Percentiles rank a stretch among this genome's conserved stretches.
Evolutionary conservation across 2,888 invertebrate species (phyloP).

Genomic region (Automeris io): DNA sequence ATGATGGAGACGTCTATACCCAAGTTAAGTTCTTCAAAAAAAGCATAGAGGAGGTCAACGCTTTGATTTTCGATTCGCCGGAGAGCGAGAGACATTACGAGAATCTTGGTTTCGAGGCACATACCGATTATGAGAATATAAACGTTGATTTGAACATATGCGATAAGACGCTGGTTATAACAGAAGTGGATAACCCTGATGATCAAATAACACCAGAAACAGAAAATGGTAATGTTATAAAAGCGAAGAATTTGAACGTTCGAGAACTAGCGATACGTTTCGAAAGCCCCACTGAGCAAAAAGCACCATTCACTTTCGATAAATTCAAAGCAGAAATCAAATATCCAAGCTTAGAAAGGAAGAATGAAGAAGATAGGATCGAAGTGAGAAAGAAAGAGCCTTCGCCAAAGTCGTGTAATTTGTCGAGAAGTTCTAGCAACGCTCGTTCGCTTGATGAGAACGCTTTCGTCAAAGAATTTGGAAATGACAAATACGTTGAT

Average conservation of each 20-base stretch:
- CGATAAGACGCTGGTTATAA: conserved; percentile 44
- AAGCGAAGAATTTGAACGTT: conserved; percentile 69
- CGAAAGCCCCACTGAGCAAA: conserved; percentile 79
- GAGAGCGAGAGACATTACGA: conserved; percentile 49
- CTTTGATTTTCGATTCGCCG: conserved; percentile 52
- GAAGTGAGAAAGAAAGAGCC: conserved; percentile 39
- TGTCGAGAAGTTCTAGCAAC: conserved; percentile 78
- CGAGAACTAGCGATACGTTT: conserved; percentile 80
- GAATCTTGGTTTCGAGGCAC: conserved; percentile 43
- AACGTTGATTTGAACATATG: conserved; percentile 52
- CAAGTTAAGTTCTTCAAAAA: conserved; percentile 86
- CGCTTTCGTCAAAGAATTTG: conserved; percentile 83
- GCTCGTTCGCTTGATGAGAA: conserved; percentile 85
- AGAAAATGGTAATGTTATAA: conserved; percentile 55
- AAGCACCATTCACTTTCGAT: conserved; percentile 75
- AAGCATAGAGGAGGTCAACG: conserved; percentile 86
- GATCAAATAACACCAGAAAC: conserved; percentile 27
- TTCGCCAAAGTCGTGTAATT: conserved; percentile 74
- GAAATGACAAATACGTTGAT: conserved; percentile 47
- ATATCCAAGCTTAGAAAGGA: conserved; percentile 51
- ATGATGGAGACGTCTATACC: conserved; percentile 79
- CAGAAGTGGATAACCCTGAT: conserved; percentile 29
- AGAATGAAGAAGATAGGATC: conserved; percentile 32
- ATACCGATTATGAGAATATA: conserved; percentile 56
- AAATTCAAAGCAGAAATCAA: conserved; percentile 64